Percentiles rank a stretch among this genome's conserved stretches.
Evolutionary conservation across 2,113 vertebrate species (phyloP).

Genomic region (Lamprotornis superbus): DNA sequence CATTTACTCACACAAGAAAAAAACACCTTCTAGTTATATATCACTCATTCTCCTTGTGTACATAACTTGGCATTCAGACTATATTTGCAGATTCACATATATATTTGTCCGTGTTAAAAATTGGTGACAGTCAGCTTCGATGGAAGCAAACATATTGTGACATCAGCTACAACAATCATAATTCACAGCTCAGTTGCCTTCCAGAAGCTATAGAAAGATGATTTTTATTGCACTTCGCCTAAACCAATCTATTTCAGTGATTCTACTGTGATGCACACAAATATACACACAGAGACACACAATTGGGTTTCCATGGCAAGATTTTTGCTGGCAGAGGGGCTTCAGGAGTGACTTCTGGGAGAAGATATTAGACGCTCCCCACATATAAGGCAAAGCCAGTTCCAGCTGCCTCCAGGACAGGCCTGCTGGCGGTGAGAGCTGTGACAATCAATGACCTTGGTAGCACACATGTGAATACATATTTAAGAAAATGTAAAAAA

Average conservation of each 20-base stretch:
- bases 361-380: not conserved
- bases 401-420: not conserved
- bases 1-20: not conserved
- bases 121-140: not conserved
- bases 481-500: not conserved
- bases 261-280: not conserved
- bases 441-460: not conserved
- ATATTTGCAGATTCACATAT: not conserved
- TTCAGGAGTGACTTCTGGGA: not conserved
- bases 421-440: not conserved
- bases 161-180: not conserved
- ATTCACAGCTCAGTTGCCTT: not conserved
- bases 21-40: not conserved
- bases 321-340: not conserved
- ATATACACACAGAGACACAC: too few relatives aligned
- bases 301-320: not conserved
- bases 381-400: not conserved
- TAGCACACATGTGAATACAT: not conserved
- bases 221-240: not conserved
- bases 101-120: not conserved
- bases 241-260: not conserved
- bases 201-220: not conserved
- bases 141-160: not conserved
- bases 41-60: not conserved
- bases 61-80: not conserved